These are phyloP conservation scores for Drosophila monieri DNA, from an alignment of 2,888 invertebrate genomes.

Conservation along the genomic window DNA sequence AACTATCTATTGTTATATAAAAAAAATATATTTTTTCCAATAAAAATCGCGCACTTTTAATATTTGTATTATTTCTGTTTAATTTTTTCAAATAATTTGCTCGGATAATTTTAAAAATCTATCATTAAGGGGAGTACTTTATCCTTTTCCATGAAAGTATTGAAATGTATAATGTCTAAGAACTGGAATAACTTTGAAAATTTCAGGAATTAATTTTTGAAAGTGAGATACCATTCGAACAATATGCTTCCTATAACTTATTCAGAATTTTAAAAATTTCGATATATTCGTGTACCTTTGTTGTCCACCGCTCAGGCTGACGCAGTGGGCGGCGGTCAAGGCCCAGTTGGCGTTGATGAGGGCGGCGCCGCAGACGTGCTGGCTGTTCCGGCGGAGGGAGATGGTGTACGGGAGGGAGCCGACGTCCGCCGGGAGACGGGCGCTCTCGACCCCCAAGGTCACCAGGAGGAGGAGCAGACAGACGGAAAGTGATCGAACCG, in stretches of 20 bases:
- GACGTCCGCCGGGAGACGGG: slow-evolving; percentile 67
- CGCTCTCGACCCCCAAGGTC: slow-evolving; percentile 48
- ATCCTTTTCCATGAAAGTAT: too few species aligned
- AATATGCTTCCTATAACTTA: background rate
- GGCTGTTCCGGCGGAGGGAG: slow-evolving; percentile 72
- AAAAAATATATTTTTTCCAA: too few species aligned
- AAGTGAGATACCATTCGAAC: background rate
- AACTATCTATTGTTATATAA: too few species aligned
- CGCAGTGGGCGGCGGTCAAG: slow-evolving; percentile 81
- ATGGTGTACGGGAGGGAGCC: slow-evolving; percentile 83
- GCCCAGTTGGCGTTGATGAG: slow-evolving; percentile 59
- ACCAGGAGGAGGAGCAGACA: slow-evolving; percentile 13
- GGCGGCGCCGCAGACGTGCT: slow-evolving; percentile 75
- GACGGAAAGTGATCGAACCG: background rate
- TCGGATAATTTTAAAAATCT: too few species aligned
- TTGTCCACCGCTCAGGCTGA: slow-evolving; percentile 59
- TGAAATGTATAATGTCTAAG: too few species aligned
- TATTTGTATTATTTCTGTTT: too few species aligned
- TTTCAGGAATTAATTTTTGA: too few species aligned
- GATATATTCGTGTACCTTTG: slow-evolving; percentile 53
- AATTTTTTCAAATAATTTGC: too few species aligned
- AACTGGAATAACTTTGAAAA: too few species aligned
- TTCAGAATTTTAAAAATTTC: background rate
- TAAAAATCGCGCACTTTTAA: too few species aligned
- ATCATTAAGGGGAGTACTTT: too few species aligned